Conservation (phyloP, 64 coral and sea anemone species). For the Montipora efflorescens region DNA sequence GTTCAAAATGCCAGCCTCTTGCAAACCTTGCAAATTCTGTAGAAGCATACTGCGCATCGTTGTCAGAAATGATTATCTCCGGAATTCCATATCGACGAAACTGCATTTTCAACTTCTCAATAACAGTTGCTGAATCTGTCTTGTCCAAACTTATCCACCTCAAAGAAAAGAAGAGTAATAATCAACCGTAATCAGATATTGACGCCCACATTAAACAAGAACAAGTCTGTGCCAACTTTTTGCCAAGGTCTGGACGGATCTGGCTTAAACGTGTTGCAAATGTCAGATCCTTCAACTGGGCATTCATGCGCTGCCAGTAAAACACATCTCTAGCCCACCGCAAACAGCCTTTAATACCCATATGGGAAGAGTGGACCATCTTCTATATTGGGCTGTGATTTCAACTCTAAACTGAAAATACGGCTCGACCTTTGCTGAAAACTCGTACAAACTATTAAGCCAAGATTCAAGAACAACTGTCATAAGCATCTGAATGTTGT, state of each 20-base stretch:
- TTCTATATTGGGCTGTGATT: conserved; percentile 25
- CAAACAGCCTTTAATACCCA: background rate
- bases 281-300: background rate
- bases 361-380: conserved; percentile 8
- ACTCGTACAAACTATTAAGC: background rate
- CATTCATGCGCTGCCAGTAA: too few species aligned
- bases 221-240: background rate
- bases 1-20: background rate
- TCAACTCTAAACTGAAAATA: background rate
- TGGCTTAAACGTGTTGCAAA: conserved; percentile 49
- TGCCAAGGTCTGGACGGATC: background rate
- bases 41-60: background rate
- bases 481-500: conserved; percentile 30
- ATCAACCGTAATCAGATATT: background rate
- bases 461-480: conserved; percentile 17
- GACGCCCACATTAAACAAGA: conserved; percentile 10
- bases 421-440: conserved; percentile 40
- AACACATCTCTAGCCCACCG: too few species aligned
- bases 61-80: conserved; percentile 46
- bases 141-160: background rate
- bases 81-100: conserved; percentile 21
- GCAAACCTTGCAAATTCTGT: too few species aligned
- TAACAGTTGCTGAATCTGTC: conserved; percentile 39
- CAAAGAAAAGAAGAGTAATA: conserved; percentile 25
- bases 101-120: background rate